A percentile compares a stretch with the other conserved stretches of the same genome.
Evolutionary conservation across 2,797 vertebrate genomes (phyloP).

Genomic region (Sebastolobus alascanus): DNA sequence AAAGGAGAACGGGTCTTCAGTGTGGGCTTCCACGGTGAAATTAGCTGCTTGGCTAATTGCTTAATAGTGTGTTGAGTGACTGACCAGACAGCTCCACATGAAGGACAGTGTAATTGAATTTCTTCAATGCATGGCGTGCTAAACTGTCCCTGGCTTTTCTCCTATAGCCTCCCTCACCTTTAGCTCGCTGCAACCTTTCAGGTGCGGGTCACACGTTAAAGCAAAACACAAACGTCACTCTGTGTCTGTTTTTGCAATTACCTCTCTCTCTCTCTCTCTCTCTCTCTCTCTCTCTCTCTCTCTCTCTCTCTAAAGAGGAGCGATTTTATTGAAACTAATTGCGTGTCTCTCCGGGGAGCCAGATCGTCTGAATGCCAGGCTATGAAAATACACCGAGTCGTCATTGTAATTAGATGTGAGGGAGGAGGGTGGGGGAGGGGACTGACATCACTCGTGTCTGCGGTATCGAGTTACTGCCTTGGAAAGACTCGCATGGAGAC

Average conservation of each 20-base stretch:
- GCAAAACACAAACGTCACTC: constrained; percentile 60
- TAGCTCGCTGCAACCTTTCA: constrained; percentile 48
- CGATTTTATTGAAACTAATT: constrained; percentile 86
- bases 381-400: constrained; percentile 83
- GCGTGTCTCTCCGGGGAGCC: constrained; percentile 76
- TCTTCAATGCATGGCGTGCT: constrained; percentile 33
- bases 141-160: constrained; percentile 65
- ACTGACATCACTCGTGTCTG: constrained; percentile 80
- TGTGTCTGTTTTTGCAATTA: constrained; percentile 75
- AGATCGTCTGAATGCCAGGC: constrained; percentile 79
- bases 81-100: constrained; percentile 25
- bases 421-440: constrained; percentile 69
- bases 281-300: background rate
- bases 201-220: constrained; percentile 62
- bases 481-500: constrained; percentile 45
- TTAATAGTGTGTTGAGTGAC: constrained; percentile 44
- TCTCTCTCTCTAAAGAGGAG: constrained; percentile 46
- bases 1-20: background rate
- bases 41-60: constrained; percentile 48
- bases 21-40: constrained; percentile 15
- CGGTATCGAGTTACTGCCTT: constrained; percentile 78
- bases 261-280: background rate
- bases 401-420: constrained; percentile 84
- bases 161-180: constrained; percentile 32
- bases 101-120: constrained; percentile 51